phyloP scores from a whole-genome alignment of 2,113 vertebrate genomes.

The Bostrychus sinensis region DNA sequence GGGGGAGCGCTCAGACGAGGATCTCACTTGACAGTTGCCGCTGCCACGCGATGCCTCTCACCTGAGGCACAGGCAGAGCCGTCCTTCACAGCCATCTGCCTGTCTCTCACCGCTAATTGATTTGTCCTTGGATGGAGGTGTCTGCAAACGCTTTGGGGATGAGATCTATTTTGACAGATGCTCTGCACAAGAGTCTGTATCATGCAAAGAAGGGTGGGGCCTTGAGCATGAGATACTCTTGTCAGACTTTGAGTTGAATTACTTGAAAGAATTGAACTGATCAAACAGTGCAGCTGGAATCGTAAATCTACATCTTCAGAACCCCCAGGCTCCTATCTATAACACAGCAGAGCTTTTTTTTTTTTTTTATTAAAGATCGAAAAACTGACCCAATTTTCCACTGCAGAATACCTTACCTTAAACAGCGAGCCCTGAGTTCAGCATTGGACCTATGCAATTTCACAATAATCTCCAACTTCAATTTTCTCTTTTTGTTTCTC shows the following conservation, averaged over 20 bases:
- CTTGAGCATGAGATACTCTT: neutral
- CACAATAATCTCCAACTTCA: no score
- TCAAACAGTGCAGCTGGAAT: conserved; percentile 39
- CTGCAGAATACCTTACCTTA: no score
- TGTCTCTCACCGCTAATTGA: conserved; percentile 74
- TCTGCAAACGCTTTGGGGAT: conserved; percentile 48
- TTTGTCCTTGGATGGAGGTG: conserved; percentile 76
- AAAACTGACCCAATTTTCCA: no score
- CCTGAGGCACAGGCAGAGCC: conserved; percentile 64
- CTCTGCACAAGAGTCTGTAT: conserved; percentile 26
- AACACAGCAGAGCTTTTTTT: conserved; percentile 33
- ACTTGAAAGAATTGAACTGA: conserved; percentile 41
- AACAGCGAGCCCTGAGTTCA: no score
- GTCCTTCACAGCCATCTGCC: conserved; percentile 80
- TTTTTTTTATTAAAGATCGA: conserved; percentile 37
- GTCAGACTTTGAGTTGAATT: conserved; percentile 31
- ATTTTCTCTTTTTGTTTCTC: no score
- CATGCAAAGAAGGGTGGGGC: conserved; percentile 33
- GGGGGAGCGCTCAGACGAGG: conserved; percentile 53
- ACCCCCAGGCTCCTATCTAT: no score
- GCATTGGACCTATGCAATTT: no score
- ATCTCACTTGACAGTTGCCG: conserved; percentile 71
- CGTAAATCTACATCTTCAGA: no score
- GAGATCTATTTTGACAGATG: conserved; percentile 66
- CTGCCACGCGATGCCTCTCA: conserved; percentile 61